Base-by-base conservation (phyloP, 2,888 invertebrate species). In the Leuctra nigra region DNA sequence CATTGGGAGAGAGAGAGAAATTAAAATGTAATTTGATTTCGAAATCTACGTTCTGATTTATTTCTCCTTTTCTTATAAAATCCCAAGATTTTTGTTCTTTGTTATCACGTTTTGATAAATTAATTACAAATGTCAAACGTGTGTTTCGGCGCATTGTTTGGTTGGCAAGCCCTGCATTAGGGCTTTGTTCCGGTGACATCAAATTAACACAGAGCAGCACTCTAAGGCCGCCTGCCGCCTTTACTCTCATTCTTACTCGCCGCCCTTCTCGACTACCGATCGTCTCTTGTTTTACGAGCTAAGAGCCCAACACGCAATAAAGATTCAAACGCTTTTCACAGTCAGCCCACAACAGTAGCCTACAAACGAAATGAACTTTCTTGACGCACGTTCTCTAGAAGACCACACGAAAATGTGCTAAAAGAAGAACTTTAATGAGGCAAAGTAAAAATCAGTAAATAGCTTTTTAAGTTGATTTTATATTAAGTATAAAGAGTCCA, bases 201-300 rank as follows among this genome's bases (percentile, higher is more conserved):
- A 35, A 50, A 50, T 50, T 50, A 50, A 50, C 50, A 50, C 50
- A 14, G 50, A 35, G 33, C 33, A 35, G 50, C 35, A 50, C 35
- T 50, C 35, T 16, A 22, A 20, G 16, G 14, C 35, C 50, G 36
- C 13, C 7, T 22, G 33, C n/a, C 44, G 44, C 23, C 44, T 23
- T 16, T 44, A 22, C 20, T 44, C 23, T 23, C n/a, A 9, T n/a
- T 20, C 41, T 4, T 44, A 41, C 23, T 44, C n/a, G 41, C 20
- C 44, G 20, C 7, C 11, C 7, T 29, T 6, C 29, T 29, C n/a
- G n/a, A n/a, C 7, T 29, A 29, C 18, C 41, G 11, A 41, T 41
- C 41, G 7, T 41, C 41, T 50, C 20, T 33, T 50, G 50, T 50
- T 50, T 33, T 41, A 41, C 41, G 41, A 41, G 41, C 11, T 41